Base-by-base conservation (phyloP, 2,113 vertebrate species). In the Electrona antarctica region DNA sequence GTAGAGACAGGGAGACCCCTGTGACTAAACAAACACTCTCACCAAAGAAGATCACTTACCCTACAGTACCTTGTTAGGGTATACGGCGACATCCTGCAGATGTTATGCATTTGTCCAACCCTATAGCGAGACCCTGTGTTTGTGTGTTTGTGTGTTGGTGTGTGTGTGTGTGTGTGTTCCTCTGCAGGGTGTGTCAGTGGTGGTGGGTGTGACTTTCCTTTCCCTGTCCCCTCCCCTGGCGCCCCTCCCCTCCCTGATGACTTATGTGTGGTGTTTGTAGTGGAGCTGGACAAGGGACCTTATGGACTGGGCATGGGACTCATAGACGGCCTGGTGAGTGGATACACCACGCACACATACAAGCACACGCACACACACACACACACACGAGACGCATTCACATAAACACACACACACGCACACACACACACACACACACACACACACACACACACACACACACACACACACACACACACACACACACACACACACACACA, bases 241-340 rank as follows among this genome's bases (percentile, higher is more conserved):
- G 86, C 80, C 93, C 93, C 91, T 93, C 93, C 71, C 90, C 91
- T 87, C 79, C 90, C 95, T 0, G 95, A 96, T 1, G 95, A 95
- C 82, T 94, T 96, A 86, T 95, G 94, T 94, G 95, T 93, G 21
- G 92, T 97, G 81, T 97, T 97, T 64, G 91, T 94, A 93, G 96
- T 98, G 93, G 97, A 99, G 87, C 92, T 98, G 89, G 95, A 96
- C 86, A 95, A 96, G 47, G 97, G 97, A 76, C 96, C 96, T 29
- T 93, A 93, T 0, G 97, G 97, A 80, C 93, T 98, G 74, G 97
- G 97, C 5, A 98, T 99, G 96, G 97, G 97, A 85, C 95, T 98
- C 73, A 97, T 98, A 0, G 97, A 99, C 0, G 97, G 97, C 14
- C 87, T 97, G 95, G 97, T 99, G 87, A 97, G 97, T 91, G 5